Conservation (phyloP, 2,888 invertebrate genomes). For the Spodoptera exigua region DNA sequence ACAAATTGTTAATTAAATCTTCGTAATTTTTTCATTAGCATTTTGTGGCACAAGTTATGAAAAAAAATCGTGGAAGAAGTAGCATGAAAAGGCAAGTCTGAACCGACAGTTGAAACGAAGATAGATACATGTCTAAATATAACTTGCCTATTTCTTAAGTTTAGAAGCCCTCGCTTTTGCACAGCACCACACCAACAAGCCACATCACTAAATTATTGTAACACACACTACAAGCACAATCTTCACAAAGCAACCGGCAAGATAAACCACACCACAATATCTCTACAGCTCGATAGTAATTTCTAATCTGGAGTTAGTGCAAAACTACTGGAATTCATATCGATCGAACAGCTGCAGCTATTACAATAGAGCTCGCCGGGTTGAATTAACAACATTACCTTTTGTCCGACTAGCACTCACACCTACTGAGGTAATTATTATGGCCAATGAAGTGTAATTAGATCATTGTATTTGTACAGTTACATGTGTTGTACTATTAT, state of each 20-base stretch:
- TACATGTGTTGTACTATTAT: slow-evolving; percentile 2
- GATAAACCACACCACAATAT: slow-evolving; percentile 34
- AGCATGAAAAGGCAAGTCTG: neutral
- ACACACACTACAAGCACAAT: slow-evolving; percentile 16
- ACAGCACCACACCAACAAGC: slow-evolving; percentile 26
- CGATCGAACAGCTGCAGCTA: slow-evolving; percentile 68
- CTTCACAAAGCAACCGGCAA: slow-evolving; percentile 26
- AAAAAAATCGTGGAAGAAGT: neutral
- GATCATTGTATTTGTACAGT: slow-evolving; percentile 11
- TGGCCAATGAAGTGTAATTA: slow-evolving; percentile 29
- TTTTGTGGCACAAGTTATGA: too few relatives aligned
- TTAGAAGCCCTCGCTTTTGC: slow-evolving; percentile 16
- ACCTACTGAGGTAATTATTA: slow-evolving; percentile 34
- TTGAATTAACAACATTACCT: slow-evolving; percentile 43
- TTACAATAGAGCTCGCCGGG: slow-evolving; percentile 55
- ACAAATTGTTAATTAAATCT: too few relatives aligned
- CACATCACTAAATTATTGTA: slow-evolving; percentile 15
- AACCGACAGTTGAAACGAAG: neutral
- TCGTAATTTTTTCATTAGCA: too few relatives aligned
- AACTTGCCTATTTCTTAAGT: slow-evolving; percentile 22
- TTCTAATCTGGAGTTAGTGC: slow-evolving; percentile 49
- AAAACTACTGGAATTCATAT: slow-evolving; percentile 55
- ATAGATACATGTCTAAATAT: too few relatives aligned
- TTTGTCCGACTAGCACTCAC: slow-evolving; percentile 27
- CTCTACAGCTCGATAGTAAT: slow-evolving; percentile 33